These are phyloP conservation scores for Paracentrotus lividus DNA, from an alignment of 53 echinoderm and acorn worm species.

Conservation along the genomic window DNA sequence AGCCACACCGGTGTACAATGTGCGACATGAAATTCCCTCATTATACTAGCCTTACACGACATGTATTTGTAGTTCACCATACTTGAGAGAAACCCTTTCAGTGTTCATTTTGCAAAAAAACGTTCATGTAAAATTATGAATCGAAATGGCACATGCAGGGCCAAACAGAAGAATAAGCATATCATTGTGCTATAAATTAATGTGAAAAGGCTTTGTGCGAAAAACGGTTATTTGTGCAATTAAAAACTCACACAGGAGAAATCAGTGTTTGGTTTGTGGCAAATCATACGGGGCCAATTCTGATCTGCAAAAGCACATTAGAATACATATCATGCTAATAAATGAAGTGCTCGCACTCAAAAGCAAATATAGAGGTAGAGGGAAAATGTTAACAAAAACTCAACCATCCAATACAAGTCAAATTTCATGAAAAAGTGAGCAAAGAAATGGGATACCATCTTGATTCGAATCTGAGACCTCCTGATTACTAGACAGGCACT, in stretches of 20 bases:
- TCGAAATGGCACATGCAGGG: background rate
- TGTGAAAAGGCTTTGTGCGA: no score
- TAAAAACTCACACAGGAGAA: no score
- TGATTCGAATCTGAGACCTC: no score
- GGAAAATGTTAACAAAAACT: background rate
- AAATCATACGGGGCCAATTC: background rate
- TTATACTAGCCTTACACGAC: background rate
- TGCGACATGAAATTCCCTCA: background rate
- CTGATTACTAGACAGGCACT: no score
- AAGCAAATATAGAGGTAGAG: no score
- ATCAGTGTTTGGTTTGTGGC: background rate
- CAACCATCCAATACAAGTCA: background rate
- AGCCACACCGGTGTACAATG: background rate
- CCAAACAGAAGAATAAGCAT: background rate
- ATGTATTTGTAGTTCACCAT: background rate
- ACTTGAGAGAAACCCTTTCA: background rate
- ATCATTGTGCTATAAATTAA: no score
- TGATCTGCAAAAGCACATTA: no score
- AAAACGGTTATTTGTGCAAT: no score
- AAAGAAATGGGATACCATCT: background rate
- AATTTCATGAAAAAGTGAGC: background rate
- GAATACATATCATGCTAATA: no score
- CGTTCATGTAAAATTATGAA: background rate
- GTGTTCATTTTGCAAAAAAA: background rate
- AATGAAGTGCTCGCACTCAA: no score